Percentiles rank a stretch among this genome's conserved stretches.
These are phyloP conservation scores for Turdus rufiventris DNA, from an alignment of 2,113 vertebrate species.

Conservation along the genomic window DNA sequence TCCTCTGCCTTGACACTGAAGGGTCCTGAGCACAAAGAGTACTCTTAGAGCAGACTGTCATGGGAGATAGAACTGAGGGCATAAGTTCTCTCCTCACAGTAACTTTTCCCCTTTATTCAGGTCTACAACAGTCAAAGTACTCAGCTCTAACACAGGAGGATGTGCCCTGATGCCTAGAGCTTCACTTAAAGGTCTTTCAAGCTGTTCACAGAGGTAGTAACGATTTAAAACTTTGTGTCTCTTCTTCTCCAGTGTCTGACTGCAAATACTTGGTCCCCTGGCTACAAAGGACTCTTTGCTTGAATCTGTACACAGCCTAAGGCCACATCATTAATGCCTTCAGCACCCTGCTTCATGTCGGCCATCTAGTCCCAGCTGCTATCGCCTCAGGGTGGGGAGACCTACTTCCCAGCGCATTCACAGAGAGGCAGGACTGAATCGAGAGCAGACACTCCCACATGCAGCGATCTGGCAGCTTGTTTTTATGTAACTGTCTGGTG, in stretches of 20 bases:
- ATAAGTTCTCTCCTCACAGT: rapidly evolving
- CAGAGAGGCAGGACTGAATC: background rate
- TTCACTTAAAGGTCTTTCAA: background rate
- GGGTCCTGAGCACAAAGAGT: background rate
- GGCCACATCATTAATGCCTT: background rate
- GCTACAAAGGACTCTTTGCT: background rate
- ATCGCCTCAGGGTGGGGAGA: background rate
- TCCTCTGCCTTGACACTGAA: background rate
- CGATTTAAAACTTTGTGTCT: background rate
- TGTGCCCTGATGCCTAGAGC: background rate
- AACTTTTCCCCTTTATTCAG: background rate
- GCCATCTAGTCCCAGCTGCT: background rate
- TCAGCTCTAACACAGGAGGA: background rate
- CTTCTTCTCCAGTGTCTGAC: background rate
- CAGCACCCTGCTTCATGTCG: rapidly evolving
- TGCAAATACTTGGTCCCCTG: background rate
- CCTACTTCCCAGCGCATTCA: background rate
- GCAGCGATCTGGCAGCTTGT: background rate
- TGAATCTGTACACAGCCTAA: background rate
- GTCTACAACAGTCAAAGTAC: background rate
- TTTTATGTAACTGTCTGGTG: conserved; percentile 54
- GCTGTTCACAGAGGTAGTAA: background rate
- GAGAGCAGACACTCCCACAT: conserved; percentile 14
- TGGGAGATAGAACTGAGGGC: background rate
- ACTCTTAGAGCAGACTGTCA: background rate